Evolutionary conservation across 2,888 invertebrate species (phyloP).

Genomic region (Autographa pulchrina): DNA sequence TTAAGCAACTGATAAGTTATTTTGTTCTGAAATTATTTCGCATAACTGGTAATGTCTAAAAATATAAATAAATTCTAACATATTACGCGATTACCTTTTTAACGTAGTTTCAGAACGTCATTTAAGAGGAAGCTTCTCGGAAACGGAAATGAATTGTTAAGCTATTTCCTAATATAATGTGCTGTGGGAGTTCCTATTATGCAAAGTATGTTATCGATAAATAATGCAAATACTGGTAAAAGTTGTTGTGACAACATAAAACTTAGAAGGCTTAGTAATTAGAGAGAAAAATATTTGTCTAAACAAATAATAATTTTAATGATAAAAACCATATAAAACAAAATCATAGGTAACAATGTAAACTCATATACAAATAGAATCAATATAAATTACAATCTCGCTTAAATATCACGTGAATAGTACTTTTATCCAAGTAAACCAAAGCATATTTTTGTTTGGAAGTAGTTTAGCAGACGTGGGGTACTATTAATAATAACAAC

Average conservation of each 20-base stretch:
- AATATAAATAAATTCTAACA: background rate
- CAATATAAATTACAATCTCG: background rate
- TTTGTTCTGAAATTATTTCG: background rate
- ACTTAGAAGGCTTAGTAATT: background rate
- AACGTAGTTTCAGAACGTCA: conserved; percentile 40
- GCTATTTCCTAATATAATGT: conserved; percentile 45
- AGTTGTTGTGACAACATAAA: background rate
- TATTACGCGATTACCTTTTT: background rate
- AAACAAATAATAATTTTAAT: background rate
- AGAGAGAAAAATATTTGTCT: background rate
- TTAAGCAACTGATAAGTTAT: background rate
- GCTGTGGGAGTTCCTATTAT: conserved; percentile 19
- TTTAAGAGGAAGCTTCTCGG: conserved; percentile 43
- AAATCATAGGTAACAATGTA: background rate
- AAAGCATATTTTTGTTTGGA: background rate
- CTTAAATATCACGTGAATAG: background rate
- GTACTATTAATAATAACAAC: too few species aligned
- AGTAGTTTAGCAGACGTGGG: too few species aligned
- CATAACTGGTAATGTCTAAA: background rate
- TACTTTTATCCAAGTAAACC: background rate
- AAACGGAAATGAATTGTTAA: conserved; percentile 52
- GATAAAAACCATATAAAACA: background rate
- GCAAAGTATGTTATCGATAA: conserved; percentile 12
- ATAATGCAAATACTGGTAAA: background rate
- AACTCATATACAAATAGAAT: background rate